Evolutionary conservation across 2,797 vertebrate genomes (phyloP).

Genomic region (Urophycis tenuis): DNA sequence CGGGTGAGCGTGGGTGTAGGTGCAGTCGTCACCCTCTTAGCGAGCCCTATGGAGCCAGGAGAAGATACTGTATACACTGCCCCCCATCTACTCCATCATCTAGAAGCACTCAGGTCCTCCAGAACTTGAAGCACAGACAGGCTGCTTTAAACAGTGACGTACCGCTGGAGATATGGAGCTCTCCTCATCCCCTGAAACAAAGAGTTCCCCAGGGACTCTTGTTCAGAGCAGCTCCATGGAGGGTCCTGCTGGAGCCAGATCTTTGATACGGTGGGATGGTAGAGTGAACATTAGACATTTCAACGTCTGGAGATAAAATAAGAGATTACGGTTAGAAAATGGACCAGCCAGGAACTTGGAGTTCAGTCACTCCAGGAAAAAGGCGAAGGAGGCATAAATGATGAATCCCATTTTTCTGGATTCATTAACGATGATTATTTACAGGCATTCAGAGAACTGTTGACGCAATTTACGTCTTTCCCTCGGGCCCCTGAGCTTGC

Average conservation of each 20-base stretch:
- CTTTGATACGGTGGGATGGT: slow-evolving; percentile 24
- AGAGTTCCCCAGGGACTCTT: slow-evolving; percentile 56
- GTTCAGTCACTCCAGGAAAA: not conserved
- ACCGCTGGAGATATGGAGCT: not conserved
- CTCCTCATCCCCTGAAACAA: slow-evolving; percentile 54
- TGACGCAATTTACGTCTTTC: not conserved
- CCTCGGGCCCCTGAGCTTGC: not conserved
- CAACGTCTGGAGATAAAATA: not conserved
- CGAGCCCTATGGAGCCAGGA: not conserved
- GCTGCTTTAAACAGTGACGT: not conserved
- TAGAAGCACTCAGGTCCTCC: not conserved
- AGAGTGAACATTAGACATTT: slow-evolving; percentile 44
- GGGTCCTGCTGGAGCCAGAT: slow-evolving; percentile 56
- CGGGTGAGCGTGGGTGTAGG: not conserved
- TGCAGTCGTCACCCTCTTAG: not conserved
- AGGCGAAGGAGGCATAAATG: not conserved
- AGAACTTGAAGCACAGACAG: not conserved
- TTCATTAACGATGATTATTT: not conserved
- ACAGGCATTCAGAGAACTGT: not conserved
- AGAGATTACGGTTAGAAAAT: not conserved
- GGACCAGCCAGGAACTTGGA: not conserved
- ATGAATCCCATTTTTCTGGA: not conserved
- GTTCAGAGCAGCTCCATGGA: slow-evolving; percentile 42
- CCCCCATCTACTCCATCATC: not conserved
- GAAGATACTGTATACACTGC: not conserved